phyloP scores from a whole-genome alignment of 2,113 vertebrate species.

The Albula glossodonta region DNA sequence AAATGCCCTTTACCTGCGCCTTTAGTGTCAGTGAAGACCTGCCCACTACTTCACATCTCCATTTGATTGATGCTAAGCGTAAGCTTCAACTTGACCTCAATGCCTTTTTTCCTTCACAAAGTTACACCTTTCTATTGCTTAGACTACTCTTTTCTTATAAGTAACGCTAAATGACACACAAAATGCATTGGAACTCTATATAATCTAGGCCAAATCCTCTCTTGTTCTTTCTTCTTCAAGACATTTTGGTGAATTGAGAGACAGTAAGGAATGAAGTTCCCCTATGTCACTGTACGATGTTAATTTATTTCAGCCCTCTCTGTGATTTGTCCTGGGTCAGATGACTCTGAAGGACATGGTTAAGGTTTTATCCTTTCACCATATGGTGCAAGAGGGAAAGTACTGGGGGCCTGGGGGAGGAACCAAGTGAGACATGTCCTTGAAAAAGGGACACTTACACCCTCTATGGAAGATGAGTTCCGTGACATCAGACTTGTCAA shows the following conservation, averaged over 20 bases:
- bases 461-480: conserved; percentile 45
- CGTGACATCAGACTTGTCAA: conserved; percentile 61
- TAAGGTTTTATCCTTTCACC: background rate
- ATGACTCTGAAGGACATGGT: background rate
- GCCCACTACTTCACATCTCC: background rate
- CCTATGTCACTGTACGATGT: too few relatives aligned
- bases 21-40: background rate
- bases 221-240: background rate
- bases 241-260: background rate
- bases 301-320: background rate
- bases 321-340: conserved; percentile 2
- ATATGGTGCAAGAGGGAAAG: conserved; percentile 47
- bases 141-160: too few relatives aligned
- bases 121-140: background rate
- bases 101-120: background rate
- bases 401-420: conserved; percentile 46
- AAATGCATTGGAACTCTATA: too few relatives aligned
- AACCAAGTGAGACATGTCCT: conserved; percentile 50
- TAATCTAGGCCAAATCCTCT: too few relatives aligned
- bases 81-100: background rate
- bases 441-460: background rate
- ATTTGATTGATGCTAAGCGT: background rate
- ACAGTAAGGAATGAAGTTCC: conserved; percentile 47
- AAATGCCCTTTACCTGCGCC: too few relatives aligned
- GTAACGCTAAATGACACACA: background rate